Evolutionary conservation across 2,113 vertebrate species (phyloP).

Genomic region (Entomyzon cyanotis): DNA sequence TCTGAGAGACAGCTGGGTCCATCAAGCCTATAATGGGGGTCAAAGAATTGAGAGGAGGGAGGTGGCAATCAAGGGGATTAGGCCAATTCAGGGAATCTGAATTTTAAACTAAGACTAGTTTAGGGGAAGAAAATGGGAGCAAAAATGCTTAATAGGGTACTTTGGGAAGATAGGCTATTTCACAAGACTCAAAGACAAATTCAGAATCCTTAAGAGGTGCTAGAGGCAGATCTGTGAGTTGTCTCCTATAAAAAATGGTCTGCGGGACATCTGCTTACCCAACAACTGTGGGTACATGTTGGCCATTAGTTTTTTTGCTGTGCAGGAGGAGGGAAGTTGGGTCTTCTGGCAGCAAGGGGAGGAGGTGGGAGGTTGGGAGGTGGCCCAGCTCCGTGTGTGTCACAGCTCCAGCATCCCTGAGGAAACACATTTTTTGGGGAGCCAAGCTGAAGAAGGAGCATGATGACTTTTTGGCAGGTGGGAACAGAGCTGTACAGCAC

Average conservation of each 20-base stretch:
- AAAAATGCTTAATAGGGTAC: background rate
- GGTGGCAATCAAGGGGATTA: background rate
- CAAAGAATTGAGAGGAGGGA: background rate
- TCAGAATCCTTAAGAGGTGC: background rate
- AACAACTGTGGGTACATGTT: background rate
- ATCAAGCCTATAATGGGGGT: background rate
- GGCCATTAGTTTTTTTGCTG: background rate
- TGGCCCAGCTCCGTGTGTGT: background rate
- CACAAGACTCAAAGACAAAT: background rate
- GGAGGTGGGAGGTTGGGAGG: background rate
- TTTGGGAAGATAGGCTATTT: background rate
- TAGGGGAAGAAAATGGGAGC: background rate
- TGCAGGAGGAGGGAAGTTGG: background rate
- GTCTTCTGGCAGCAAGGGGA: background rate
- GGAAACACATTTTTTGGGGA: background rate
- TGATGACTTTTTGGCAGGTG: background rate
- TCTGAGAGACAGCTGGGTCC: background rate
- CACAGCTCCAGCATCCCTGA: background rate
- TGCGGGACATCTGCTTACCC: background rate
- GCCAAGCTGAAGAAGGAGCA: background rate
- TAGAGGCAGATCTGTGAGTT: background rate
- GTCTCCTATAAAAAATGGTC: background rate
- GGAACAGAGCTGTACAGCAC: accelerated
- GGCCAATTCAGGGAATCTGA: background rate
- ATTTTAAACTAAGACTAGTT: background rate